Conservation (phyloP, 1,140 invertebrate species). For the Megalopta genalis region DNA sequence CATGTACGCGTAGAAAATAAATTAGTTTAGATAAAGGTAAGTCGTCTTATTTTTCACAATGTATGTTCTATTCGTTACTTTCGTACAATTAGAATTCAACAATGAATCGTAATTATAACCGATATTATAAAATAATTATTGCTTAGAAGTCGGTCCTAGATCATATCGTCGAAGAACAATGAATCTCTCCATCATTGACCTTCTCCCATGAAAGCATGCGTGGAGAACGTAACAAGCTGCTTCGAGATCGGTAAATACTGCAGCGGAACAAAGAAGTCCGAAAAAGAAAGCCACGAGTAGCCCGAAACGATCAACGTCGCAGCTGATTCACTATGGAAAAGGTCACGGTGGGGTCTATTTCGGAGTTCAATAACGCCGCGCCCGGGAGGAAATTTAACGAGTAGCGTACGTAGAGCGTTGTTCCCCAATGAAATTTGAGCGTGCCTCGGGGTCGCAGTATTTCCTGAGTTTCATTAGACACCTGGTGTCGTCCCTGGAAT, state of each 20-base stretch:
- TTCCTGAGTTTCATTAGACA: slow-evolving; percentile 26
- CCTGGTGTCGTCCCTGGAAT: slow-evolving; percentile 4
- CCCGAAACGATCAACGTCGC: neutral
- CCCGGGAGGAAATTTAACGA: slow-evolving; percentile 7
- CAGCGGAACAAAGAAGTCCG: neutral
- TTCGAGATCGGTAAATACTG: slow-evolving; percentile 26
- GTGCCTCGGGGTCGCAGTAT: slow-evolving; percentile 4
- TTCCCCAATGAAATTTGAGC: neutral
- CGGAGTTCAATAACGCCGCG: neutral
- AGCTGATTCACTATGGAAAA: slow-evolving; percentile 25
- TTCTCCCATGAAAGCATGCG: neutral
- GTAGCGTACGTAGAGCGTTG: neutral
- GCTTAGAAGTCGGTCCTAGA: too few relatives aligned
- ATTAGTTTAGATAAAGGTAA: too few relatives aligned
- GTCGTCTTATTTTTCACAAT: too few relatives aligned
- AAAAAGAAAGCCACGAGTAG: neutral
- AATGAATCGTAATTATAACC: too few relatives aligned
- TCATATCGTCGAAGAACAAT: too few relatives aligned
- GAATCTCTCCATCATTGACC: slow-evolving; percentile 2
- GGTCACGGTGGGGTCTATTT: slow-evolving; percentile 19
- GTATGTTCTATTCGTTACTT: too few relatives aligned
- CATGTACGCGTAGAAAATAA: too few relatives aligned
- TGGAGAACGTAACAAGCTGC: slow-evolving; percentile 9
- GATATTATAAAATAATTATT: too few relatives aligned
- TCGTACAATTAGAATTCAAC: too few relatives aligned